A percentile compares a stretch with the other conserved stretches of the same genome.
Conservation (phyloP, 2,113 vertebrate species). For the Osmerus eperlanus region DNA sequence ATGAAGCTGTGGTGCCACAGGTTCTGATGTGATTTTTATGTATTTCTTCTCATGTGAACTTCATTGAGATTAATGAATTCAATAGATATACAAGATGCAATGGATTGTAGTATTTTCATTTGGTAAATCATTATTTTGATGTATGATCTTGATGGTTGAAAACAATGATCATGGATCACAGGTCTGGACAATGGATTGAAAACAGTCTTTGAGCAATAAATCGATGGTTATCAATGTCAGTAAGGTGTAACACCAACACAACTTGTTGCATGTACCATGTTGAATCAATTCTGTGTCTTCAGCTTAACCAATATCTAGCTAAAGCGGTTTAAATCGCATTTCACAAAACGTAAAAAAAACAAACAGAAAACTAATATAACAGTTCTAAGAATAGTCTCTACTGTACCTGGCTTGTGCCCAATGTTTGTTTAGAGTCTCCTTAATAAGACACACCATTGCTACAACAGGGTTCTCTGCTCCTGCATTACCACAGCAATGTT, state of each 20-base stretch:
- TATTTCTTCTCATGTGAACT: not conserved
- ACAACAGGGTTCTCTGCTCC: not conserved
- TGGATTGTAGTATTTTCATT: no score
- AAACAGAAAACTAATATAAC: no score
- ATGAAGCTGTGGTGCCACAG: not conserved
- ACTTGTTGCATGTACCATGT: no score
- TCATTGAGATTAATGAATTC: conserved; percentile 16
- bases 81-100: not conserved
- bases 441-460: conserved; percentile 4
- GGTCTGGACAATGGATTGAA: no score
- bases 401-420: not conserved
- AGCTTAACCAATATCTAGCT: no score
- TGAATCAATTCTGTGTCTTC: no score
- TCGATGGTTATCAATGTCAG: not conserved
- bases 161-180: no score
- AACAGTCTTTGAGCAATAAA: not conserved
- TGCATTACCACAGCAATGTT: not conserved
- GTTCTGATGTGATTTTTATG: conserved; percentile 11
- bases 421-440: conserved; percentile 7
- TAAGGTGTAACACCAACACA: no score
- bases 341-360: no score
- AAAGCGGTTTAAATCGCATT: no score
- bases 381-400: not conserved
- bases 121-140: no score
- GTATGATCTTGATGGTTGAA: no score